Evolutionary conservation across 2,888 invertebrate species (phyloP), one percentile per base, ranked within the genome.

Genomic region (Platypus cylindrus): DNA sequence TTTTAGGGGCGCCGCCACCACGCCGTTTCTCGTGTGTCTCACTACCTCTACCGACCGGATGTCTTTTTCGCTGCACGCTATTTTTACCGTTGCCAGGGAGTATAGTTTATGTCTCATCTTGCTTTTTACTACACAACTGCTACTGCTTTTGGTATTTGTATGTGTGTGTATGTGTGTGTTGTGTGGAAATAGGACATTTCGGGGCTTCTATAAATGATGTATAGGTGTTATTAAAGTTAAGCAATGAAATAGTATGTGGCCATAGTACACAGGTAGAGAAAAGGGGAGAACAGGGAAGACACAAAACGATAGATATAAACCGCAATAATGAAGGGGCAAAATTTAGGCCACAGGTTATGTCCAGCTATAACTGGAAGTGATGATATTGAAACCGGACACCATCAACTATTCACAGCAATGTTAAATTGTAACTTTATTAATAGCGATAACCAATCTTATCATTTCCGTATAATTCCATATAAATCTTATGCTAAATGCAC

Each of bases 161-260:
- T 9, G 20, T 5, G 5, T n/a, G n/a, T 20, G 5, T 20, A 20
- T 9, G 20, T 5, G 7, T 20, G 20, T 9, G 20, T 5, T 9
- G 5, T 9, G 20, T 20, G 9, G 5, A 7, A 5, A 9, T 9
- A 16, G 13, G 27, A 27, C 27, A 27, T 27, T 27, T 27, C 15
- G 14, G 15, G n/a, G 27, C 27, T 9, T 4, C 14, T 13, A 16
- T 27, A 27, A 27, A 27, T 16, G 27, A 27, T 27, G 27, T 27
- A 27, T 27, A 12, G 27, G 13, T 12, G 27, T 3, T 5, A 27
- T 27, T 13, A 16, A 16, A 27, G 27, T 14, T 13, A 12, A 12
- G n/a, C n/a, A n/a, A n/a, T n/a, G n/a, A n/a, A n/a, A n/a, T n/a
- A n/a, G n/a, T n/a, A n/a, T n/a, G n/a, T n/a, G 24, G 24, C 3